phyloP scores from a whole-genome alignment of 2,113 vertebrate genomes.

The Sinocyclocheilus maitianheensis region DNA sequence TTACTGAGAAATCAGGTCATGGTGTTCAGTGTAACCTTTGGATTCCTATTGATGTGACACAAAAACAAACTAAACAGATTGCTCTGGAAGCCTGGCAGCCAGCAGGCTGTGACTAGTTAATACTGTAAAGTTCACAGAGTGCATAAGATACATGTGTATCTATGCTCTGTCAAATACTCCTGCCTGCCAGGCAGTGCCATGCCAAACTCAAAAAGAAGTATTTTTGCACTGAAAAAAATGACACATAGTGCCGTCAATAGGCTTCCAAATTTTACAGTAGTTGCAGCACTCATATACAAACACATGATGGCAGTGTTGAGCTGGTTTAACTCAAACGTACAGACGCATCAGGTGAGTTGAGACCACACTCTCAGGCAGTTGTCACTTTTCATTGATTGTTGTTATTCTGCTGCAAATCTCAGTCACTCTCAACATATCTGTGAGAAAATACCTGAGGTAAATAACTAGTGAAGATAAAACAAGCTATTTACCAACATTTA shows the following conservation, averaged over 20 bases:
- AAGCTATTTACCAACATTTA: background rate
- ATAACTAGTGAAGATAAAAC: conserved; percentile 9
- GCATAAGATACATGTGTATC: background rate
- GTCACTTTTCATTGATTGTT: conserved; percentile 66
- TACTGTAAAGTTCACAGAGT: background rate
- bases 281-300: conserved; percentile 21
- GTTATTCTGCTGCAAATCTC: conserved; percentile 53
- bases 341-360: conserved; percentile 62
- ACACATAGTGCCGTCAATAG: background rate
- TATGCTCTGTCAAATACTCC: background rate
- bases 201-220: background rate
- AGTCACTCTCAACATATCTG: conserved; percentile 56
- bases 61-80: conserved; percentile 1
- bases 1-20: conserved; percentile 4
- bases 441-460: background rate
- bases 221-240: background rate
- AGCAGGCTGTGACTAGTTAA: background rate
- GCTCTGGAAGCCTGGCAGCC: background rate
- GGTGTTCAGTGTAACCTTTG: background rate
- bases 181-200: background rate
- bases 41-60: background rate
- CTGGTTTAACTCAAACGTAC: background rate
- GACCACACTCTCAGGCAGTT: conserved; percentile 65
- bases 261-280: background rate
- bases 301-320: conserved; percentile 69